Percentiles rank a stretch among this genome's conserved stretches.
These are phyloP conservation scores for Cepaea nemoralis DNA, from an alignment of 1,140 invertebrate genomes.

Conservation along the genomic window DNA sequence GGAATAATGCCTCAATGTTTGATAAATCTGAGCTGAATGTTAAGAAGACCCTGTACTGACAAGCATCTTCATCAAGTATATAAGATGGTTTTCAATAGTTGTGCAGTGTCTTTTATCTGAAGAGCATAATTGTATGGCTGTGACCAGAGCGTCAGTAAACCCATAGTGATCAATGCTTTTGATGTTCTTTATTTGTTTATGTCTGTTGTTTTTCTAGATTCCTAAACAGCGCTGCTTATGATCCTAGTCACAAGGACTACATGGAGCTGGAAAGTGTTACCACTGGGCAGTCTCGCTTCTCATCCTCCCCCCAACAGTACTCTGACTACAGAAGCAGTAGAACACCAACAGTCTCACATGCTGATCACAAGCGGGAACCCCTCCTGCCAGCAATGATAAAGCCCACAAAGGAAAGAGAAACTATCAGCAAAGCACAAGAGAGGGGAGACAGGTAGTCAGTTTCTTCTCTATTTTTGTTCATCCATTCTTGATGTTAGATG, in stretches of 20 bases:
- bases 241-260: conserved; percentile 53
- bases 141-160: too few relatives aligned
- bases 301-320: conserved; percentile 3
- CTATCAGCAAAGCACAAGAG: conserved; percentile 78
- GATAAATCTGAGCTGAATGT: too few relatives aligned
- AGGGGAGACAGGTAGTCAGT: conserved; percentile 71
- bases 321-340: background rate
- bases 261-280: conserved; percentile 63
- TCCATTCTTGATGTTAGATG: too few relatives aligned
- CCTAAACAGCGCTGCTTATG: background rate
- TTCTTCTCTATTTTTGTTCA: background rate
- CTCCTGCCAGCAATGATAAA: conserved; percentile 75
- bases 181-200: too few relatives aligned
- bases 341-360: background rate
- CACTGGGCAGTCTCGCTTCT: conserved; percentile 46
- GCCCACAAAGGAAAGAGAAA: conserved; percentile 77
- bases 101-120: too few relatives aligned
- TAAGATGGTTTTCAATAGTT: too few relatives aligned
- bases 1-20: too few relatives aligned
- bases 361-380: conserved; percentile 56
- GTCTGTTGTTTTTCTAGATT: too few relatives aligned
- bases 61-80: too few relatives aligned
- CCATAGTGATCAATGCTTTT: too few relatives aligned
- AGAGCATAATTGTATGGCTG: too few relatives aligned
- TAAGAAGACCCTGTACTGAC: too few relatives aligned